Percentiles rank a stretch among this genome's conserved stretches.
These are phyloP conservation scores for Drosophila birchii DNA, from an alignment of 2,888 invertebrate species.

Conservation along the genomic window DNA sequence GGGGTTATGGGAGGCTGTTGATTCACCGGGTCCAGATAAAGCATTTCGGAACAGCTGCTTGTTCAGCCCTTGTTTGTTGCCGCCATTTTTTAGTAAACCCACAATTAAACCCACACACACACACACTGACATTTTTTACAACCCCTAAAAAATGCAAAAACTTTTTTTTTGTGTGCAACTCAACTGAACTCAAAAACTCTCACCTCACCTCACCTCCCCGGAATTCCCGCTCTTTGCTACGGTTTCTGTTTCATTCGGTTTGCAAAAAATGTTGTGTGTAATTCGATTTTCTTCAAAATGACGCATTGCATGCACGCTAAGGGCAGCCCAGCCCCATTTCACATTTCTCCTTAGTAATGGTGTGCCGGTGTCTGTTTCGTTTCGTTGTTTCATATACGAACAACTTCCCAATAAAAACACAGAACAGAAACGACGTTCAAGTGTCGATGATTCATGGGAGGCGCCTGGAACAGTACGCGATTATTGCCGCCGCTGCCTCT, in stretches of 20 bases:
- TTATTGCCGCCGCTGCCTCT: background rate
- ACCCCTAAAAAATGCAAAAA: slow-evolving; percentile 70
- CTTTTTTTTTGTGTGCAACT: slow-evolving; percentile 32
- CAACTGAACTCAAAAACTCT: background rate
- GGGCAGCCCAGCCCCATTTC: slow-evolving; percentile 17
- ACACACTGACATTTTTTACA: slow-evolving; percentile 39
- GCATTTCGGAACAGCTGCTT: slow-evolving; percentile 32
- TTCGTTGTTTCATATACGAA: slow-evolving; percentile 59
- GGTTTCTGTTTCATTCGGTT: slow-evolving; percentile 76
- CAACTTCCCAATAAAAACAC: slow-evolving; percentile 50
- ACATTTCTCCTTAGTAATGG: slow-evolving; percentile 4
- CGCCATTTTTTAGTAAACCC: slow-evolving; percentile 43
- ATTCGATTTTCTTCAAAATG: slow-evolving; percentile 75
- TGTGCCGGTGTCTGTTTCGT: slow-evolving; percentile 27
- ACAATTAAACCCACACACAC: slow-evolving; percentile 17
- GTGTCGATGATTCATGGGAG: slow-evolving; percentile 37
- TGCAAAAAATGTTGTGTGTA: slow-evolving; percentile 56
- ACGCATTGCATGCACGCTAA: slow-evolving; percentile 65
- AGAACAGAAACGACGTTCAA: slow-evolving; percentile 19
- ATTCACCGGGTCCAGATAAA: slow-evolving; percentile 25
- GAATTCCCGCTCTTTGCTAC: slow-evolving; percentile 59
- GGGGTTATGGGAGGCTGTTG: slow-evolving; percentile 38
- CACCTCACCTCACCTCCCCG: slow-evolving; percentile 18
- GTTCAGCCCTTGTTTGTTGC: slow-evolving; percentile 36
- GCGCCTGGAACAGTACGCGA: slow-evolving; percentile 22